Percentiles rank a stretch among this genome's conserved stretches.
Evolutionary conservation across 2,888 invertebrate species (phyloP).

Genomic region (Cyclophora albipunctata): DNA sequence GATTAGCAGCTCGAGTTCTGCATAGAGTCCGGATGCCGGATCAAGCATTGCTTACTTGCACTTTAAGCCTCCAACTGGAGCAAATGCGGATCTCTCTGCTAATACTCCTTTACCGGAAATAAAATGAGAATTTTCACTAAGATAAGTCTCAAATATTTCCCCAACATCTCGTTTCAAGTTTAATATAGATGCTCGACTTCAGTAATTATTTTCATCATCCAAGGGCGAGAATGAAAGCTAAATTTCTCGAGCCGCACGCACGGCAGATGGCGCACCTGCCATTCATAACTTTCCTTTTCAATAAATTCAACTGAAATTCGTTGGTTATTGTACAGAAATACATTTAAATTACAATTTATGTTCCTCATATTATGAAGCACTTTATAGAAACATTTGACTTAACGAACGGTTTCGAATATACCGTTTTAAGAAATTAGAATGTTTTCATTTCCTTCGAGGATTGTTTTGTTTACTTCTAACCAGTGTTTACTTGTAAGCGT

Average conservation of each 20-base stretch:
- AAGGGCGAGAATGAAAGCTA: conserved; percentile 32
- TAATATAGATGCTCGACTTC: conserved; percentile 27
- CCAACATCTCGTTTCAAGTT: conserved; percentile 20
- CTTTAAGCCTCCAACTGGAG: conserved; percentile 27
- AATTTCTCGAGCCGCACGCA: conserved; percentile 28
- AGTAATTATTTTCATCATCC: conserved; percentile 35
- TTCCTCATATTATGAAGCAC: conserved; percentile 12
- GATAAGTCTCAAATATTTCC: conserved; percentile 22
- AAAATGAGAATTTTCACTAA: conserved; percentile 23
- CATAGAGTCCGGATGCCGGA: conserved; percentile 26
- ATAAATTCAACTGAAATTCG: conserved; percentile 38
- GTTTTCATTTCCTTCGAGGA: too few species aligned
- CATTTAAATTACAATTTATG: conserved; percentile 29
- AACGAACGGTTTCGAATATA: too few species aligned
- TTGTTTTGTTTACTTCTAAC: too few species aligned
- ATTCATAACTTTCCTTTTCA: conserved; percentile 53
- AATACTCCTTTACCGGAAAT: conserved; percentile 14
- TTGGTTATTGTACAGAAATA: conserved; percentile 23
- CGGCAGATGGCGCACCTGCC: conserved; percentile 48
- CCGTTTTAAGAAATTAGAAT: too few species aligned
- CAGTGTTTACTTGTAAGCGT: too few species aligned
- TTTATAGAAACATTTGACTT: conserved; percentile 4
- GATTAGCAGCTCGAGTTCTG: conserved; percentile 26
- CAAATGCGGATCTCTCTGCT: conserved; percentile 19
- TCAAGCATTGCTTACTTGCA: conserved; percentile 28